A percentile compares a stretch with the other conserved stretches of the same genome.
Conservation (phyloP, 1,140 invertebrate species). For the Amyelois transitella region DNA sequence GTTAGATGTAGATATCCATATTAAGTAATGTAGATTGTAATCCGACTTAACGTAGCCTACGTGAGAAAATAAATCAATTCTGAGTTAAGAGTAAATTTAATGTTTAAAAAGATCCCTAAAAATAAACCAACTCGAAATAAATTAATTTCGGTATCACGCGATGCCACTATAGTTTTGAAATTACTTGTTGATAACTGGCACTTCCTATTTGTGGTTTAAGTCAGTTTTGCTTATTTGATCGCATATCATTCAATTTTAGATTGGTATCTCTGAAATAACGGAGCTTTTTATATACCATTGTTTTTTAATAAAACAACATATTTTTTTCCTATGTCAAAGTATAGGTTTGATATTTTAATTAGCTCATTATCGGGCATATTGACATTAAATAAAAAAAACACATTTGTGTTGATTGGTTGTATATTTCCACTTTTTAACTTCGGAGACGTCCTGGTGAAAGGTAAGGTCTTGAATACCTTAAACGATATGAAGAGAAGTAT, state of each 20-base stretch:
- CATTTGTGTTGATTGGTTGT: too few species aligned
- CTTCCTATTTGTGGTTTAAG: constrained; percentile 48
- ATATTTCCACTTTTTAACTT: too few species aligned
- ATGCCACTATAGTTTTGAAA: constrained; percentile 55
- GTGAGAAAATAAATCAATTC: too few species aligned
- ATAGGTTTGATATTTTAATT: too few species aligned
- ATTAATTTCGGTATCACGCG: constrained; percentile 66
- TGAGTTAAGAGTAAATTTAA: background rate
- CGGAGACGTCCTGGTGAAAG: too few species aligned
- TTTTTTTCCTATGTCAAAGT: background rate
- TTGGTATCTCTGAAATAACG: constrained; percentile 15
- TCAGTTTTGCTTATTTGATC: constrained; percentile 35
- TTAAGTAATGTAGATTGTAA: too few species aligned
- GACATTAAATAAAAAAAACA: too few species aligned
- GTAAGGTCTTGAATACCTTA: too few species aligned
- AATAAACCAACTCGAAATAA: constrained; percentile 48
- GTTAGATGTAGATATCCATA: too few species aligned
- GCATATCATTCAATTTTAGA: constrained; percentile 23
- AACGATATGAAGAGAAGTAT: too few species aligned
- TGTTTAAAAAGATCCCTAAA: constrained; percentile 30
- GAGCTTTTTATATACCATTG: constrained; percentile 2
- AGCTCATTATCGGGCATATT: too few species aligned
- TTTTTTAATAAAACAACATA: background rate
- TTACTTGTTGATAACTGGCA: constrained; percentile 46
- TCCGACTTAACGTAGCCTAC: too few species aligned